Evolutionary conservation across 2,888 invertebrate species (phyloP).

Genomic region (Orthonevra nobilis): DNA sequence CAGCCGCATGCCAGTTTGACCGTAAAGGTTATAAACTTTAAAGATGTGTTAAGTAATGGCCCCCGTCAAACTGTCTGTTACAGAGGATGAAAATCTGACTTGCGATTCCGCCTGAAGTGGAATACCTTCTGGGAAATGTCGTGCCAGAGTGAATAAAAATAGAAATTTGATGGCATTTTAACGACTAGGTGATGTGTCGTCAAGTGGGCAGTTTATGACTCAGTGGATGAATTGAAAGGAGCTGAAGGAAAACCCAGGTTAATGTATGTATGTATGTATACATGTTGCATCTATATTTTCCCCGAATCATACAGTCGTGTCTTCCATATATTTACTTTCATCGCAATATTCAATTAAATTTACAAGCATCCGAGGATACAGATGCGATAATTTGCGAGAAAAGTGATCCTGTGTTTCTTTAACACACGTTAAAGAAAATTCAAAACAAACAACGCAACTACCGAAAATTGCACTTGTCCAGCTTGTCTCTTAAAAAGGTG

Average conservation of each 20-base stretch:
- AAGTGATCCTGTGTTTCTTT: too few species aligned
- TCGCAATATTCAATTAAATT: too few species aligned
- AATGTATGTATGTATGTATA: too few species aligned
- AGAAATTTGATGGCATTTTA: slow-evolving; percentile 58
- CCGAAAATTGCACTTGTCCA: too few species aligned
- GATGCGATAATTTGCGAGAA: too few species aligned
- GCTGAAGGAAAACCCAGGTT: slow-evolving; percentile 59
- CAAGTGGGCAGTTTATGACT: slow-evolving; percentile 24
- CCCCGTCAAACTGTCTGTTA: slow-evolving; percentile 17
- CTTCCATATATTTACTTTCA: too few species aligned
- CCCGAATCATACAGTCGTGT: too few species aligned
- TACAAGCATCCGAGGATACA: too few species aligned
- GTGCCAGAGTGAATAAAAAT: slow-evolving; percentile 41
- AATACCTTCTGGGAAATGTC: slow-evolving; percentile 31
- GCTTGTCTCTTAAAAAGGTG: too few species aligned
- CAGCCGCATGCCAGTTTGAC: slow-evolving; percentile 10
- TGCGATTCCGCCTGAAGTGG: slow-evolving; percentile 27
- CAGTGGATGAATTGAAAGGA: slow-evolving; percentile 20
- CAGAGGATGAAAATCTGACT: slow-evolving; percentile 37
- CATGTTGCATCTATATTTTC: too few species aligned
- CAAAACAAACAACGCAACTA: too few species aligned
- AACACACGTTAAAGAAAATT: too few species aligned
- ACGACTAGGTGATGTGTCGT: slow-evolving; percentile 31
- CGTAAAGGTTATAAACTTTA: slow-evolving; percentile 38
- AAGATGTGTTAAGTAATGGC: slow-evolving; percentile 46